Evolutionary conservation across 2,113 vertebrate species (phyloP), one percentile per base, ranked within the genome.

Genomic region (Alligator mississippiensis): DNA sequence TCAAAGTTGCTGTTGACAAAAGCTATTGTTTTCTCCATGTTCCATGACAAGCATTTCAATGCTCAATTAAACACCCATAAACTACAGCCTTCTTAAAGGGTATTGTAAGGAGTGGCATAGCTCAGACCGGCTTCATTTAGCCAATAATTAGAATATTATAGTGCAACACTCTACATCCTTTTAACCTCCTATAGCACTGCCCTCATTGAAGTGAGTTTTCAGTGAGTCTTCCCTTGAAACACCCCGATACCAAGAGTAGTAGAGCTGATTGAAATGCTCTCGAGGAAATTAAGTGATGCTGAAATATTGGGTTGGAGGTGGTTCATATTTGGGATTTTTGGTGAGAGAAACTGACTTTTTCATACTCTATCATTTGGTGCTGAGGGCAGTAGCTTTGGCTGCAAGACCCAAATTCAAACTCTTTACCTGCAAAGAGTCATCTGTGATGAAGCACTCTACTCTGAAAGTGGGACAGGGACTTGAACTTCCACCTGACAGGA

Each of bases 61-160:
- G 92, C 90, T 92, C 93, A 96, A 90, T 96, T 95, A 92, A 95
- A 89, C 81, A 74, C 75, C n/a, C 0, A 11, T 90, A 91, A 82
- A 95, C 74, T 12, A 54, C 17, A 62, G 84, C 85, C 93, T 89
- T 87, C 92, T 92, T 88, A 84, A 93, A 28, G 0, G 5, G 38
- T 66, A 85, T 74, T 93, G 62, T 75, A 70, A 75, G 82, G 58
- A 84, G 58, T 60, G 84, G 58, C 93, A 59, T 90, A 90, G 90
- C 94, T 79, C 64, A 63, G 85, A 82, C 80, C 72, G 6, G 82
- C 93, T 96, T 78, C 93, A 89, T 93, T 94, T 95, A 90, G 92
- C 93, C 93, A 94, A 95, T 95, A 90, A 97, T 93, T 96, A 87
- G 59, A 82, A 87, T 88, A 93, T 91, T 74, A 30, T 72, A 88